These are phyloP conservation scores for Zaprionus davidi DNA, from an alignment of 1,140 invertebrate species.

Conservation along the genomic window DNA sequence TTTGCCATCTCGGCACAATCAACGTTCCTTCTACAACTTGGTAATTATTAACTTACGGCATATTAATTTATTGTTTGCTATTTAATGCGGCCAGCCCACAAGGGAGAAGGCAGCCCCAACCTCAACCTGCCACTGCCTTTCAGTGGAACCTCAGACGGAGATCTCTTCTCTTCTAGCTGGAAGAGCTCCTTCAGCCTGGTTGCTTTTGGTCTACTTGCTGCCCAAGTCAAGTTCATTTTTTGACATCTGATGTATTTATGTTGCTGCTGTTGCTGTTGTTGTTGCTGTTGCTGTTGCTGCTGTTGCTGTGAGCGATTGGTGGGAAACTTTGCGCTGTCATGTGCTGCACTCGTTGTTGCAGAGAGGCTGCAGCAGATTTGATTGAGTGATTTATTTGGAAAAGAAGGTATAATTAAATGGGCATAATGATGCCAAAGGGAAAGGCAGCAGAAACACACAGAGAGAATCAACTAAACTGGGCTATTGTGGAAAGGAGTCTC, in stretches of 20 bases:
- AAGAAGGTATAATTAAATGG: slow-evolving; percentile 79
- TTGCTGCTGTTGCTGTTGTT: slow-evolving; percentile 32
- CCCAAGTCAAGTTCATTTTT: slow-evolving; percentile 75
- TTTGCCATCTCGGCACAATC: slow-evolving; percentile 61
- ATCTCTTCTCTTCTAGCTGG: background rate
- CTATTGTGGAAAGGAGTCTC: slow-evolving; percentile 22
- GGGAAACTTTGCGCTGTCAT: slow-evolving; percentile 76
- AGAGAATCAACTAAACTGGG: slow-evolving; percentile 24
- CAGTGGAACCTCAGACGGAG: background rate
- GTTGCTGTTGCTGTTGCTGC: slow-evolving; percentile 33
- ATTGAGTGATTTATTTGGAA: slow-evolving; percentile 83
- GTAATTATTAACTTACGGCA: slow-evolving; percentile 82
- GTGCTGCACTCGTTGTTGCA: slow-evolving; percentile 45
- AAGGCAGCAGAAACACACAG: slow-evolving; percentile 44
- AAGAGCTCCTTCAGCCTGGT: background rate
- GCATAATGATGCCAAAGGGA: slow-evolving; percentile 78
- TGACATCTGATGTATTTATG: slow-evolving; percentile 82
- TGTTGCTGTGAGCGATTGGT: slow-evolving; percentile 75
- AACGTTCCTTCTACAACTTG: slow-evolving; percentile 58
- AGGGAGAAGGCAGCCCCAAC: slow-evolving; percentile 21
- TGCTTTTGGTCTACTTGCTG: slow-evolving; percentile 41
- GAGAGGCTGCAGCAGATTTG: slow-evolving; percentile 63
- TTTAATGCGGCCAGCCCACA: slow-evolving; percentile 76
- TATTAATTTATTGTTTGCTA: slow-evolving; percentile 82
- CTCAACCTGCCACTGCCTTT: background rate